These are phyloP conservation scores for Drepanosiphum platanoidis DNA, from an alignment of 2,888 invertebrate species.

Conservation along the genomic window DNA sequence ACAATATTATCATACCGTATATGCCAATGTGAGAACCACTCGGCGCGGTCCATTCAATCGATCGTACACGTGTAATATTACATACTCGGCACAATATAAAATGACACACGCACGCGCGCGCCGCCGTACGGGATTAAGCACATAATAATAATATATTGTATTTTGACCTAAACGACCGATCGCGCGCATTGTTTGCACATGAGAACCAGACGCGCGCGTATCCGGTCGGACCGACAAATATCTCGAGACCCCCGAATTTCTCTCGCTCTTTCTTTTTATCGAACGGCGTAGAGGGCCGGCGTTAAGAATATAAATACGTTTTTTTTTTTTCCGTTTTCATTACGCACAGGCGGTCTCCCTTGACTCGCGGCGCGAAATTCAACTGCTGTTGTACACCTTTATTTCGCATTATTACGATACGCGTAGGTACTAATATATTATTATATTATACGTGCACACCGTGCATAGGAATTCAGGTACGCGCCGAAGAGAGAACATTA, in stretches of 20 bases:
- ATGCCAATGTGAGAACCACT: too few species aligned
- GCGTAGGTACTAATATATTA: not conserved
- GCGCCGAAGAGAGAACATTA: too few species aligned
- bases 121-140: not conserved
- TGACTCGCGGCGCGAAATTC: conserved; percentile 27
- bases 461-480: not conserved
- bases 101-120: not conserved
- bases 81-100: not conserved
- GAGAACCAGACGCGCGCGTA: conserved; percentile 36
- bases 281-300: not conserved
- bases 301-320: conserved; percentile 23
- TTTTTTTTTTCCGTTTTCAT: not conserved
- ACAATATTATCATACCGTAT: too few species aligned
- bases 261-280: not conserved
- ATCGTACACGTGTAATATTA: not conserved
- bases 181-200: not conserved
- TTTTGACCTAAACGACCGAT: conserved; percentile 19
- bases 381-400: conserved; percentile 34
- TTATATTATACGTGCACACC: not conserved
- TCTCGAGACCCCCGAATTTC: not conserved
- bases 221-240: conserved; percentile 17
- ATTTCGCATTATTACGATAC: conserved; percentile 28
- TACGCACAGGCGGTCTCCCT: too few species aligned
- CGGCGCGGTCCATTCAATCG: conserved; percentile 1
- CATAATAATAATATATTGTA: not conserved